Evolutionary conservation across 2,888 invertebrate species (phyloP).

Genomic region (Drosophila colorata): DNA sequence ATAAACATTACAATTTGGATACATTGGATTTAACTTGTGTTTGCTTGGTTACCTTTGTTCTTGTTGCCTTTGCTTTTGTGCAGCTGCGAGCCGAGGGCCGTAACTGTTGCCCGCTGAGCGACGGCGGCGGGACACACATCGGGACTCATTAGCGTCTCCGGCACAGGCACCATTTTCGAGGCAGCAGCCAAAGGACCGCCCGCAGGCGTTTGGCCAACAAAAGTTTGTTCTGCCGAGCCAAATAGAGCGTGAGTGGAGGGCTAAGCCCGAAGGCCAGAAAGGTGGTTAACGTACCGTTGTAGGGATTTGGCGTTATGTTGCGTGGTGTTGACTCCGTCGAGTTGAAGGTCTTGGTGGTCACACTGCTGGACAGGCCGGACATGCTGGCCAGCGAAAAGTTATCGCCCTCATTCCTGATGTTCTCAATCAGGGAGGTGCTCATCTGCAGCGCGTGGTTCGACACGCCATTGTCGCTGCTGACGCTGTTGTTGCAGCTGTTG

Average conservation of each 20-base stretch:
- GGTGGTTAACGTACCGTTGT: conserved; percentile 74
- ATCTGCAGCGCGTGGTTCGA: conserved; percentile 82
- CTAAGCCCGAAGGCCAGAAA: fast-evolving
- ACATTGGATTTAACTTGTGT: neutral
- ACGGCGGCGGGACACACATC: conserved; percentile 86
- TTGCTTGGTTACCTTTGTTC: conserved; percentile 79
- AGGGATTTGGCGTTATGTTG: conserved; percentile 84
- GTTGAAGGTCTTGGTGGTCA: conserved; percentile 79
- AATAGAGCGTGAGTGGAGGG: neutral
- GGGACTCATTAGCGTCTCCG: conserved; percentile 94
- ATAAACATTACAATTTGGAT: conserved; percentile 19
- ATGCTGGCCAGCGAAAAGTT: conserved; percentile 83
- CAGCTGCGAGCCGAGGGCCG: conserved; percentile 81
- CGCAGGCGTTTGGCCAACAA: conserved; percentile 58
- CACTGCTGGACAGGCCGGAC: conserved; percentile 74
- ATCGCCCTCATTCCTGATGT: conserved; percentile 86
- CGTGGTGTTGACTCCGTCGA: conserved; percentile 84
- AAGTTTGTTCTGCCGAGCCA: conserved; percentile 73
- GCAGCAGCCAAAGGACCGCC: conserved; percentile 90
- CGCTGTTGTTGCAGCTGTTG: conserved; percentile 81
- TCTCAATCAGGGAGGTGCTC: conserved; percentile 85
- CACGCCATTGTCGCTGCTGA: conserved; percentile 76
- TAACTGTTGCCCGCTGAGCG: conserved; percentile 81
- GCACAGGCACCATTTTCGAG: conserved; percentile 94
- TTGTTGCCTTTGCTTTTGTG: conserved; percentile 83